These are phyloP conservation scores for Ecdyonurus torrentis DNA, from an alignment of 2,888 invertebrate genomes.

Conservation along the genomic window DNA sequence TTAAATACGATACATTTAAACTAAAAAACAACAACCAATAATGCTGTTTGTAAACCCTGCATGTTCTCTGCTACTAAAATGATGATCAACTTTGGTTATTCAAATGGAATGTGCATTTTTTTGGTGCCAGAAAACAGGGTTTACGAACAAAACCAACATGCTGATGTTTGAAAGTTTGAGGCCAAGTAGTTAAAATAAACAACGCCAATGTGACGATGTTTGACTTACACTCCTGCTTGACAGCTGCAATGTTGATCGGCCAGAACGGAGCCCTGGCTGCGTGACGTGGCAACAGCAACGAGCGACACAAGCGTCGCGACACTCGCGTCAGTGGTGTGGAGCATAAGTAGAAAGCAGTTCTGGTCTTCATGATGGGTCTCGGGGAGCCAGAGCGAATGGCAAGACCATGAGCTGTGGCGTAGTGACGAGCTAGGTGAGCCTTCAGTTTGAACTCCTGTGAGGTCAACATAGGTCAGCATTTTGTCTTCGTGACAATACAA, in stretches of 20 bases:
- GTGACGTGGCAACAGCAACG: constrained; percentile 65
- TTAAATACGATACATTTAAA: too few species aligned
- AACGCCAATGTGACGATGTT: background rate
- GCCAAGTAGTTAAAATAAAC: constrained; percentile 7
- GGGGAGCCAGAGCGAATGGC: constrained; percentile 60
- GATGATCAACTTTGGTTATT: too few species aligned
- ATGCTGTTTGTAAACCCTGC: too few species aligned
- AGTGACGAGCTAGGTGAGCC: constrained; percentile 84
- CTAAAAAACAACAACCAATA: too few species aligned
- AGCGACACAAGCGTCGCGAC: constrained; percentile 71
- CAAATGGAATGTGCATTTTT: too few species aligned
- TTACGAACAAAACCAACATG: too few species aligned
- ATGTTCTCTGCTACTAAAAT: too few species aligned
- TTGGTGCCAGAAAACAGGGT: too few species aligned
- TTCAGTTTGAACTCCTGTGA: constrained; percentile 76
- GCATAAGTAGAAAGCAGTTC: constrained; percentile 89
- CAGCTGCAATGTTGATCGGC: constrained; percentile 39
- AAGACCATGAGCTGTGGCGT: constrained; percentile 76
- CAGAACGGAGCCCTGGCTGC: constrained; percentile 72
- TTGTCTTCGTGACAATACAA: too few species aligned
- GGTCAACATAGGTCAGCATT: too few species aligned
- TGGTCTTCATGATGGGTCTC: constrained; percentile 90
- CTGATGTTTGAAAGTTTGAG: too few species aligned
- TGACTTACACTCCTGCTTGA: constrained; percentile 72
- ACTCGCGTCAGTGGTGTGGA: constrained; percentile 81